Base-by-base conservation (phyloP, 2,797 vertebrate species). In the Gastrophryne carolinensis region DNA sequence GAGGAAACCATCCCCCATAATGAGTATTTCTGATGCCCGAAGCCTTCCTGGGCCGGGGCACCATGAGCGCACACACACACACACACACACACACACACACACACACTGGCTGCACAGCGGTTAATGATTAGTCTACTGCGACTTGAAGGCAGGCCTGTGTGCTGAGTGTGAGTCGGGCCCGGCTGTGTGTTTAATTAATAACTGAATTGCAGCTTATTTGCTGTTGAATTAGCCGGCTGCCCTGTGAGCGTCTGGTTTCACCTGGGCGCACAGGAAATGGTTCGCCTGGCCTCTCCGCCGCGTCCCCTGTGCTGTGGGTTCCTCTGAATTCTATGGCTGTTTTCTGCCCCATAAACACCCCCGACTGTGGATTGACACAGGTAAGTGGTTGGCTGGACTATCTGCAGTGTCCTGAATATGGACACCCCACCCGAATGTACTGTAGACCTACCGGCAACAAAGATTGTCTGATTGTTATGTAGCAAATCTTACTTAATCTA, bases 231-330 rank as follows among this genome's bases (percentile, higher is more conserved):
- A 79, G 77, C 71, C 81, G 80, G 66, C 79, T 53, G 15, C 75
- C 80, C 79, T 41, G 76, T 66, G 78, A 79, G 79, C 82, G 81
- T 81, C 63, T 64, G 73, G 76, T 85, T 84, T 87, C 85, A 89
- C 89, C 87, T 86, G 82, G 85, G 84, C 84, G 34, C 80, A 86
- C 71, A 73, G 74, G 82, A 78, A 82, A 87, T 87, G 82, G 90
- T 91, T 92, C 88, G 90, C 87, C 86, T 89, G 87, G 80, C 78
- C 88, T 88, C 64, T 29, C 84, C 74, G 87, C 87, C 91, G 89
- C 92, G 79, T 91, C 92, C 88, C 91, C 86, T 90, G 88, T 84
- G 89, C 90, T 89, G 84, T 89, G 87, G 89, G 83, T 85, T 87
- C 87, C 85, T 87, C 84, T 80, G 81, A 84, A 87, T 87, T 87